Percentiles rank a stretch among this genome's conserved stretches.
Conservation (phyloP, 1,140 invertebrate genomes). For the Drosophila paulistorum region DNA sequence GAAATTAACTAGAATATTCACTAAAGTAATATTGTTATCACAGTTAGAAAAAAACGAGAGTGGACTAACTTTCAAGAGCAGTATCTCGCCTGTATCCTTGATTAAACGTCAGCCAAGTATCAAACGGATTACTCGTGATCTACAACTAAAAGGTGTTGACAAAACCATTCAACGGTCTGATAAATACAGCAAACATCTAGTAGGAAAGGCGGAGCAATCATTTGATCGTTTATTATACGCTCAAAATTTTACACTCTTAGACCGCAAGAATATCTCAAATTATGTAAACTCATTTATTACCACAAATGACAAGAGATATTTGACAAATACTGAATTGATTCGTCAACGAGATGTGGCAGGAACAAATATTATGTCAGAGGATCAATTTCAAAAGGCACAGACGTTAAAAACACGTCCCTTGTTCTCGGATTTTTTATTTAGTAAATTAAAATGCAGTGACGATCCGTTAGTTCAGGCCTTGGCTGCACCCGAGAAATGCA, state of each 20-base stretch:
- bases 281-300: conserved; percentile 28
- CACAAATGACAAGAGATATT: conserved; percentile 19
- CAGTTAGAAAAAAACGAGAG: no score
- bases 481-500: conserved; percentile 1
- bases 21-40: no score
- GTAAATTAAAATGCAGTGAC: not conserved
- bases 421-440: conserved; percentile 3
- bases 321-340: not conserved
- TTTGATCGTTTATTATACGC: not conserved
- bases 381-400: conserved; percentile 9
- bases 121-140: no score
- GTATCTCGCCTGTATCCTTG: no score
- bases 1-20: no score
- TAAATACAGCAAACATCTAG: not conserved
- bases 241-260: no score
- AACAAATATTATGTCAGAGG: not conserved
- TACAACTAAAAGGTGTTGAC: not conserved
- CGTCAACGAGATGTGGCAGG: not conserved
- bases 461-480: conserved; percentile 29
- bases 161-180: not conserved
- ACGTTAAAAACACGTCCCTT: not conserved
- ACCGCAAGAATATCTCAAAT: not conserved
- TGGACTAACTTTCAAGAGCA: no score
- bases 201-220: not conserved
- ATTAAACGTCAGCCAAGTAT: no score